Evolutionary conservation across 2,797 vertebrate species (phyloP), one percentile per base, ranked within the genome.

Genomic region (Premnoplex brunnescens): DNA sequence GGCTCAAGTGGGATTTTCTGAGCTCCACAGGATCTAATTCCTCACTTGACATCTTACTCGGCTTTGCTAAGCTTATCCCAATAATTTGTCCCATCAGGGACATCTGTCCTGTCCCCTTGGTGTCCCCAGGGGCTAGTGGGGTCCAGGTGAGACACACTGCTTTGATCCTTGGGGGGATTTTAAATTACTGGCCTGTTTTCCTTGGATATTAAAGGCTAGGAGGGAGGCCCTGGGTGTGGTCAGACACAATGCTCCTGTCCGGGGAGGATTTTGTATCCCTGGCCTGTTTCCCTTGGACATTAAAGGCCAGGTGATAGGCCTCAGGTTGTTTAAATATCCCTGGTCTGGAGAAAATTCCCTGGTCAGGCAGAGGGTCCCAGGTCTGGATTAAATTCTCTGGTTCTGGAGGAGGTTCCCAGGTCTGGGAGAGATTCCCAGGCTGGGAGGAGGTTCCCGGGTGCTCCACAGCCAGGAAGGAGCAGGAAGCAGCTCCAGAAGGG

Each of bases 31-130:
- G 2, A n/a, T 41, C 21, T 7, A 10, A 24, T 67, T 66, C 87
- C 66, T 24, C 46, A 22, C 34, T 2, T 0, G 0, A 12, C 58
- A 20, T 2, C 28, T 7, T 12, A 66, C 49, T 67, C 0, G 1
- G 83, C 85, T 88, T 62, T 54, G 56, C 51, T 14, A 48, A 51
- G 58, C 85, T 78, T 12, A 20, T 49, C 34, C 55, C 55, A 24
- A 5, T 27, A 5, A 24, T 6, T 24, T 68, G 48, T 49, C 55
- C 63, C 41, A 24, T 14, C n/a, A 6, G 62, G 58, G 43, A 27
- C 76, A 37, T 37, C 62, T 43, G 52, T 28, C 10, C 34, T 8
- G 18, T n/a, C 73, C 54, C 75, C 39, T 55, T 0, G 0, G 6
- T 6, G 17, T 44, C n/a, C 34, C 81, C 49, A 16, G 1, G 8